A percentile compares a stretch with the other conserved stretches of the same genome.
Evolutionary conservation across 2,888 invertebrate species (phyloP).

Genomic region (Lysandra bellargus): DNA sequence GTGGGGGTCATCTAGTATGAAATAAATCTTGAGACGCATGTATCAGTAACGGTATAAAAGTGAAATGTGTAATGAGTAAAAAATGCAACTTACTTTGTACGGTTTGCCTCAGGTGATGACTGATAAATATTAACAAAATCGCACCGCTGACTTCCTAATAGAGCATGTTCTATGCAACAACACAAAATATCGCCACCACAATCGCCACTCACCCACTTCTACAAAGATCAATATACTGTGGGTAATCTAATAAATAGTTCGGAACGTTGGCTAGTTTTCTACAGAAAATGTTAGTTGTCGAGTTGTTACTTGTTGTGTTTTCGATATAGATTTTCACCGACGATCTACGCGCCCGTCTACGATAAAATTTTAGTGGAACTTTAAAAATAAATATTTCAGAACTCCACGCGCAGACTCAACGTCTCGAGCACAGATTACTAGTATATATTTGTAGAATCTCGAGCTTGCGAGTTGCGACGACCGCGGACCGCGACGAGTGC

Average conservation of each 20-base stretch:
- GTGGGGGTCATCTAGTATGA: too few relatives aligned
- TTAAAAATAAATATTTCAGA: neutral
- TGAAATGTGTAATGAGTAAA: constrained; percentile 5
- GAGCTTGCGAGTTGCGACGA: too few relatives aligned
- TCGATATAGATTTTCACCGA: neutral
- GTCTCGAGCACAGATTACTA: too few relatives aligned
- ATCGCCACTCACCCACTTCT: neutral
- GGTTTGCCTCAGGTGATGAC: neutral
- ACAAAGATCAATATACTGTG: neutral
- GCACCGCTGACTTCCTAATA: neutral
- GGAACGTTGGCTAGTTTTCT: neutral
- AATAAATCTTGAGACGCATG: neutral
- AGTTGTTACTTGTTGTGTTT: neutral
- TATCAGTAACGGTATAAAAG: neutral
- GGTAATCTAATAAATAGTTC: neutral
- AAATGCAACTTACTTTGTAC: constrained; percentile 2
- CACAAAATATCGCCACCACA: neutral
- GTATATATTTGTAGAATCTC: too few relatives aligned
- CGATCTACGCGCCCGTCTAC: neutral
- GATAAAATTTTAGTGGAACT: neutral
- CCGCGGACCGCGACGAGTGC: too few relatives aligned
- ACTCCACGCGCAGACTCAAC: neutral
- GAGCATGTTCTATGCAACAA: neutral
- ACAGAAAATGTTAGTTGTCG: neutral
- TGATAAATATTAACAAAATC: neutral